These are phyloP conservation scores for Haliclona indistincta DNA, from an alignment of 37 sponge, comb jelly and placozoan species.

Conservation along the genomic window DNA sequence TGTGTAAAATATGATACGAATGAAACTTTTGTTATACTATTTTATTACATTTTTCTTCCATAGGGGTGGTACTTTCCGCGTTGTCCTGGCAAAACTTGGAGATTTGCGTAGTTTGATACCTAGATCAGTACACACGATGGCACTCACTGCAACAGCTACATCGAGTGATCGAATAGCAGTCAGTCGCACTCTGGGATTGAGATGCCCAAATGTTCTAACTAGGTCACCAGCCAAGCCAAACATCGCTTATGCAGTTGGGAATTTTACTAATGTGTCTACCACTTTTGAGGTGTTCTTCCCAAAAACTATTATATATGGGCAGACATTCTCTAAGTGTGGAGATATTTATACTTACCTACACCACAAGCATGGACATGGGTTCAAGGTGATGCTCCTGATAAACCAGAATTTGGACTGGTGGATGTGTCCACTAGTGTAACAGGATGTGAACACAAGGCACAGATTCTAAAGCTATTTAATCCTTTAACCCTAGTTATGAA, in stretches of 20 bases:
- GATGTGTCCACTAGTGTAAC: slow-evolving; percentile 38
- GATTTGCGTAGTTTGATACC: slow-evolving; percentile 30
- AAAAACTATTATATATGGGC: no score
- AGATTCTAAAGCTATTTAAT: no score
- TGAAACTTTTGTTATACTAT: no score
- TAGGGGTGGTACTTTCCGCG: no score
- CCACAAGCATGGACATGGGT: slow-evolving; percentile 6
- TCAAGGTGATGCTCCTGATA: slow-evolving; percentile 26
- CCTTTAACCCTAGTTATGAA: no score
- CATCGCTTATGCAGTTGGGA: no score
- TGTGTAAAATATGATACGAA: no score
- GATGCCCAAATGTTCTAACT: slow-evolving; percentile 6
- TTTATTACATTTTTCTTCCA: no score
- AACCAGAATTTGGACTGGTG: slow-evolving; percentile 19
- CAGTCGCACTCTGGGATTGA: slow-evolving; percentile 16
- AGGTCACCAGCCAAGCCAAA: slow-evolving; percentile 20
- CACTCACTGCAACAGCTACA: slow-evolving; percentile 44
- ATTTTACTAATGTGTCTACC: slow-evolving; percentile 1
- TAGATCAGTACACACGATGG: slow-evolving; percentile 27
- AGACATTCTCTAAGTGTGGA: slow-evolving; percentile 6
- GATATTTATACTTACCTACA: slow-evolving; percentile 12
- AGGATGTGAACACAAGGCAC: no score
- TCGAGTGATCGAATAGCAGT: not conserved
- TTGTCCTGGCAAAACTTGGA: no score
- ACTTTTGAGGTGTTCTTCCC: slow-evolving; percentile 1